Base-by-base conservation (phyloP, 92 coral and sea anemone genomes). In the Epizoanthus rinbou region DNA sequence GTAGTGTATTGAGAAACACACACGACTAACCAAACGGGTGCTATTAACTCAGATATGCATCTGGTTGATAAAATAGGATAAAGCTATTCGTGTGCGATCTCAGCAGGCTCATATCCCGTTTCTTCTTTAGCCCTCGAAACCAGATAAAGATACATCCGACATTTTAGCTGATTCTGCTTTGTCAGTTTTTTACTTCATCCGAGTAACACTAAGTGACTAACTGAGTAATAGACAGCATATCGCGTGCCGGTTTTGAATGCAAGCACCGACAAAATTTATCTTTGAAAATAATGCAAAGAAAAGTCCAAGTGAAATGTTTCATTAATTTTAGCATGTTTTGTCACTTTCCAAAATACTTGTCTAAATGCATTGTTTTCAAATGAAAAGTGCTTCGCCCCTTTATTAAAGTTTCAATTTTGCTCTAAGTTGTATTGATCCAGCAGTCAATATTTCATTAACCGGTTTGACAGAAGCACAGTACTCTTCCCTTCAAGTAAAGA, bases 401-500 rank as follows among this genome's bases (percentile, higher is more conserved):
- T 33, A 33, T 67, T 31, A 24, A 67, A 31, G 47, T 67, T 66
- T 15, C 11, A 28, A 17, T 28, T 17, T 11, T 67, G 21, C 73
- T 67, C 50, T 33, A 67, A 67, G 10, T 28, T 33, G 21, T 33
- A 50, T 67, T 28, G 39, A 67, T 33, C 41, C 8, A 67, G 73
- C 73, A 31, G 73, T 67, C 73, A 67, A 33, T 67, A 33, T 67
- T 67, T 67, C 73, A 67, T 67, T 67, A 33, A 67, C 45, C 31
- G 31, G 39, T 67, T 67, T 67, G 73, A 67, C 73, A 67, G 43
- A 41, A 71, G 41, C 18, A 9, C 41, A 16, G 13, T 33, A 15
- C 19, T 53, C 63, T 53, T 15, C 33, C 16, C 9, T 43, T 72
- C 33, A 18, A 71, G 76, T 74, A 56, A 78, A 60, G 70, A 78